Base-by-base conservation (phyloP, 2,888 invertebrate genomes). In the Drosophila emarginata region DNA sequence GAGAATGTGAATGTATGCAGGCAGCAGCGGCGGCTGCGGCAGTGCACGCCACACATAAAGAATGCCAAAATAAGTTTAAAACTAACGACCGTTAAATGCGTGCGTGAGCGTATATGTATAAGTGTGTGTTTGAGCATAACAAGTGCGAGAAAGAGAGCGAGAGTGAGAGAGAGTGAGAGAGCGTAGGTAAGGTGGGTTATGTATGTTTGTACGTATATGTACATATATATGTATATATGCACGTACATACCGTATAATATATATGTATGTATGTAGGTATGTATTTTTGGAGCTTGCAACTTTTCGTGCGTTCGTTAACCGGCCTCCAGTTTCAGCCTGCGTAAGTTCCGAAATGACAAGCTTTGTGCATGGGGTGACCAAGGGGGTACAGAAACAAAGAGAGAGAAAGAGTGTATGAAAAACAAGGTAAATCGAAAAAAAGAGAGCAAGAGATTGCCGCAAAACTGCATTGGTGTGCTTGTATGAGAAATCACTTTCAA, bases 11-110 rank as follows among this genome's bases (percentile, higher is more conserved):
- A 52, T 11, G 58, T 51, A 28, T 54, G 32, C 53, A 62, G 72
- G 67, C 71, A 72, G 65, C 73, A 76, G 83, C 84, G 82, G 61
- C 36, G 68, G 74, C 76, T 1, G 32, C 32, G 32, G 32, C 32
- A 32, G 32, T 32, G 32, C 32, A 32, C 32, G 9, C 32, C 32
- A 32, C 32, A 77, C 78, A 87, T 84, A 82, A 87, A 82, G 82
- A 84, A 84, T 80, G 80, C 85, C 82, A 80, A 87, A 85, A 87
- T 76, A 87, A 87, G 87, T 83, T 87, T 75, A 75, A 87, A 87
- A 80, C 83, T 83, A 83, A 84, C 84, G 84, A 77, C 79, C 65
- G 64, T 53, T 64, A 26, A 37, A 51, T 58, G 39, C 59, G 56
- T 58, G 67, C 65, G 76, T 61, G 67, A n/a, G 37, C n/a, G n/a